Evolutionary conservation across 2,888 invertebrate genomes (phyloP).

Genomic region (Zele albiditarsus): DNA sequence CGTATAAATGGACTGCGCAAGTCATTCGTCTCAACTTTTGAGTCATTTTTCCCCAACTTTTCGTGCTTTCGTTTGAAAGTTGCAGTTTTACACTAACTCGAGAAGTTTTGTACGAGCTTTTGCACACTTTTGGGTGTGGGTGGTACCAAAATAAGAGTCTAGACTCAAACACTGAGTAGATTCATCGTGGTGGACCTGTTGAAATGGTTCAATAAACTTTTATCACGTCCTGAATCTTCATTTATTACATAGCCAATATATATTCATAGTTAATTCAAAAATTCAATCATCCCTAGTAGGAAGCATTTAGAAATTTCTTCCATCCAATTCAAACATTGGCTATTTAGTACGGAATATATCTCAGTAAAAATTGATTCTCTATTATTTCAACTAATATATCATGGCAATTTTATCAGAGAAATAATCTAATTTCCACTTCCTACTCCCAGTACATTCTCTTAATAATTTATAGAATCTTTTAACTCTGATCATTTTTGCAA

Average conservation of each 20-base stretch:
- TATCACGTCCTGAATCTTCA: neutral
- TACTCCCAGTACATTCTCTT: too few species aligned
- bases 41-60: slow-evolving; percentile 1
- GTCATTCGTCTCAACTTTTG: slow-evolving; percentile 1
- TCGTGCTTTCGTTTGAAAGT: neutral
- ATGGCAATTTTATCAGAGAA: too few species aligned
- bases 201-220: slow-evolving; percentile 11
- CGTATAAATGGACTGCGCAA: neutral
- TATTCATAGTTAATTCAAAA: too few species aligned
- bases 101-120: slow-evolving; percentile 4
- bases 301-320: too few species aligned
- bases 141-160: neutral
- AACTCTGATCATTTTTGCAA: too few species aligned
- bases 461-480: too few species aligned
- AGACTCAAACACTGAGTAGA: slow-evolving; percentile 9
- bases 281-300: too few species aligned
- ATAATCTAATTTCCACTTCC: too few species aligned
- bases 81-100: slow-evolving; percentile 5
- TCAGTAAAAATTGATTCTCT: too few species aligned
- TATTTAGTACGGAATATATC: too few species aligned
- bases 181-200: slow-evolving; percentile 10
- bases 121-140: neutral
- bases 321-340: too few species aligned
- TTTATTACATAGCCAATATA: neutral
- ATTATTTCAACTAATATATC: too few species aligned